Conservation (phyloP, 2,113 vertebrate species). For the Gobiocypris rarus region DNA sequence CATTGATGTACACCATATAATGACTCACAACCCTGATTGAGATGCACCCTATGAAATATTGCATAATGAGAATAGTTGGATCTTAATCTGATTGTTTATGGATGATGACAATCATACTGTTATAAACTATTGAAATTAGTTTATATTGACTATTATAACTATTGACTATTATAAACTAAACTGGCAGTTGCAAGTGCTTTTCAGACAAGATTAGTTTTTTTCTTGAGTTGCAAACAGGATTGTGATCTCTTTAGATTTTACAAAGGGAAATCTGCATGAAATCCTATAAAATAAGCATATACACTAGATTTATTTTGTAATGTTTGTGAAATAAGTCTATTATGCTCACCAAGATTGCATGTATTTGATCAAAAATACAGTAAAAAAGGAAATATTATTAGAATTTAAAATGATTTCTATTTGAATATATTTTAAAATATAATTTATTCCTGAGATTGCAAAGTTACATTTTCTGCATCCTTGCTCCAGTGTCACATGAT, state of each 20-base stretch:
- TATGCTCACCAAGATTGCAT: too few species aligned
- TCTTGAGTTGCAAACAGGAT: neutral
- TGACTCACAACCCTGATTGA: too few species aligned
- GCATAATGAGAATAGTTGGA: neutral
- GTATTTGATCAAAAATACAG: too few species aligned
- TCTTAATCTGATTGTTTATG: conserved; percentile 4
- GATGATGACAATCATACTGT: neutral
- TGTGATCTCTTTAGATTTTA: neutral
- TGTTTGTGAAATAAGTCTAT: too few species aligned
- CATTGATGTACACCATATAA: too few species aligned
- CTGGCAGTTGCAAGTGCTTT: neutral
- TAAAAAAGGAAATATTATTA: too few species aligned
- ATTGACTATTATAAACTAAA: neutral
- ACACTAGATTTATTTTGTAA: too few species aligned
- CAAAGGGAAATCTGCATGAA: too few species aligned
- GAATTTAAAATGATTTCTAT: too few species aligned
- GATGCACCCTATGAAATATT: neutral
- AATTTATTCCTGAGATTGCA: neutral
- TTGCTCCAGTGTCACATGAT: neutral
- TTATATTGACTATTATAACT: too few species aligned
- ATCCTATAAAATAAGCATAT: neutral
- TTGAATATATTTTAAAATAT: neutral
- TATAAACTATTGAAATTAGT: neutral
- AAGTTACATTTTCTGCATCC: neutral
- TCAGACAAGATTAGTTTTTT: neutral